Percentiles rank a stretch among this genome's conserved stretches.
Conservation (phyloP, 2,888 invertebrate species). For the Diaperis boleti region DNA sequence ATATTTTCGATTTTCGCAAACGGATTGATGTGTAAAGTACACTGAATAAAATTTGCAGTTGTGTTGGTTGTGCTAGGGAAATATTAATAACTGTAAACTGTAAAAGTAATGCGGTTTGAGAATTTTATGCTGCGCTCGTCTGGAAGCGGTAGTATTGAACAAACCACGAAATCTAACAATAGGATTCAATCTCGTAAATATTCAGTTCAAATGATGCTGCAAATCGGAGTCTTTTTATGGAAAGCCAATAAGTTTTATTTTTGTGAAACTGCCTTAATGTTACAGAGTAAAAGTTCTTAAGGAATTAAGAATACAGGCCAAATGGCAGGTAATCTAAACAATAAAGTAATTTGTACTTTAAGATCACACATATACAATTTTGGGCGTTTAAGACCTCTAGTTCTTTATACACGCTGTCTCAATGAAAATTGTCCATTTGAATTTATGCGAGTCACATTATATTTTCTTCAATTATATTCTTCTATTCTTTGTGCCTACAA, state of each 20-base stretch:
- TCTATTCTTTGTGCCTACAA: too few species aligned
- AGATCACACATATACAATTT: too few species aligned
- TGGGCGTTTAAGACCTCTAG: too few species aligned
- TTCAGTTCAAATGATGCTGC: not conserved
- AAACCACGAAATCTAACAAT: not conserved
- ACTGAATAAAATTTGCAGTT: not conserved
- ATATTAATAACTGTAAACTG: not conserved
- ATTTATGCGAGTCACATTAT: too few species aligned
- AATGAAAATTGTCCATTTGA: too few species aligned
- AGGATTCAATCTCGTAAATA: not conserved
- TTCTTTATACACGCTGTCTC: too few species aligned
- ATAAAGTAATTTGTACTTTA: too few species aligned
- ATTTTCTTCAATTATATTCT: too few species aligned
- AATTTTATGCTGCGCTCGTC: not conserved
- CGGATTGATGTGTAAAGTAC: not conserved
- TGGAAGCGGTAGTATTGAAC: not conserved
- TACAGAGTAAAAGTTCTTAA: too few species aligned
- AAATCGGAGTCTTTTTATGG: not conserved
- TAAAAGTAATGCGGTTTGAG: not conserved
- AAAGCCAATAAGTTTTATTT: not conserved
- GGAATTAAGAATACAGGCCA: too few species aligned
- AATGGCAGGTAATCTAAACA: too few species aligned
- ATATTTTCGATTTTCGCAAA: conserved; percentile 1
- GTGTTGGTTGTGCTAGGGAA: not conserved
- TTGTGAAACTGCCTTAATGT: too few species aligned